Evolutionary conservation across 2,888 invertebrate genomes (phyloP).

Genomic region (Platycheirus rosarum): DNA sequence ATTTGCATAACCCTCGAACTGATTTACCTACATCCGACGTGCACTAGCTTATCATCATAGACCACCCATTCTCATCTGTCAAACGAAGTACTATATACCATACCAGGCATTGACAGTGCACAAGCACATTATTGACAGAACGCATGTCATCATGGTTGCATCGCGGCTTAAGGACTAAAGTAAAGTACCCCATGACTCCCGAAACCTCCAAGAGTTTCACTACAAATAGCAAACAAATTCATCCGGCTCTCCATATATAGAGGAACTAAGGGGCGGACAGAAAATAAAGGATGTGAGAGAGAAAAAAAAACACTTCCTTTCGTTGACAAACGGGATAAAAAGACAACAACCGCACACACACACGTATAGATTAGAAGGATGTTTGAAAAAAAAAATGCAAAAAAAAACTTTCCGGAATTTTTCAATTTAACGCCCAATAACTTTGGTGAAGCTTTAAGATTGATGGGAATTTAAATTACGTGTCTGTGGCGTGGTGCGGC

Average conservation of each 20-base stretch:
- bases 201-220: slow-evolving; percentile 26
- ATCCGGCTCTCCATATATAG: too few species aligned
- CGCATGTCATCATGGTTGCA: slow-evolving; percentile 60
- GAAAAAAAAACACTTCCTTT: slow-evolving; percentile 30
- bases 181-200: slow-evolving; percentile 29
- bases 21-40: slow-evolving; percentile 44
- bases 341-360: slow-evolving; percentile 41
- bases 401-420: slow-evolving; percentile 75
- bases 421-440: slow-evolving; percentile 77
- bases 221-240: slow-evolving; percentile 22
- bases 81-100: slow-evolving; percentile 35
- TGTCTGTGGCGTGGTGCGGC: slow-evolving; percentile 75
- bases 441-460: slow-evolving; percentile 77
- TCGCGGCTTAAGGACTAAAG: slow-evolving; percentile 35
- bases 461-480: slow-evolving; percentile 77
- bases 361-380: slow-evolving; percentile 31
- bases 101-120: slow-evolving; percentile 51
- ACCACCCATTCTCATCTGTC: slow-evolving; percentile 56
- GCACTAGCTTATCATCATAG: slow-evolving; percentile 16
- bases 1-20: slow-evolving; percentile 51
- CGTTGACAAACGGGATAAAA: slow-evolving; percentile 55
- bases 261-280: slow-evolving; percentile 1
- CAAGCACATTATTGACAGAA: slow-evolving; percentile 68
- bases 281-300: slow-evolving; percentile 7
- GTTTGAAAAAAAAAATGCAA: slow-evolving; percentile 6